These are phyloP conservation scores for Macrobrachium rosenbergii DNA, from an alignment of 1,140 invertebrate genomes.

Conservation along the genomic window DNA sequence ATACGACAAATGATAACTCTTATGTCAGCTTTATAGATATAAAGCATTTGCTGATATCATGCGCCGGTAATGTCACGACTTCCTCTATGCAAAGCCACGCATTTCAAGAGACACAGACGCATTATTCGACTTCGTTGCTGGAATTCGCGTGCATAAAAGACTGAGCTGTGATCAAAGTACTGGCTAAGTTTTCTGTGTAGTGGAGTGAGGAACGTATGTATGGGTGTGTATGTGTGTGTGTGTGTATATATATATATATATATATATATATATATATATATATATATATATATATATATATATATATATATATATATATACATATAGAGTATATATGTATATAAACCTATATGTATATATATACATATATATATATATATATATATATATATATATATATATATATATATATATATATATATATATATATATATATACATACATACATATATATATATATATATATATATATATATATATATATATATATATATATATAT, in stretches of 20 bases:
- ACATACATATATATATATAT: slow-evolving; percentile 9
- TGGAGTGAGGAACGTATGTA: background rate
- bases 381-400: slow-evolving; percentile 16
- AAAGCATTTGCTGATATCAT: too few relatives aligned
- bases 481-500: background rate
- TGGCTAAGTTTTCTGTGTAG: too few relatives aligned
- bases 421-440: background rate
- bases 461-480: slow-evolving; percentile 17
- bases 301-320: slow-evolving; percentile 3
- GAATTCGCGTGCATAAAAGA: too few relatives aligned
- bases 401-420: slow-evolving; percentile 8
- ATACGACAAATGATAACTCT: too few relatives aligned
- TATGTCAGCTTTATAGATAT: too few relatives aligned
- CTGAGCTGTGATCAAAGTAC: too few relatives aligned
- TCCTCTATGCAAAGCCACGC: too few relatives aligned
- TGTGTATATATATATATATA: slow-evolving; percentile 1
- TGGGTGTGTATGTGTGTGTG: background rate
- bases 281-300: slow-evolving; percentile 24
- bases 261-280: background rate
- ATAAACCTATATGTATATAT: background rate
- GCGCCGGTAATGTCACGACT: too few relatives aligned
- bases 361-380: slow-evolving; percentile 15
- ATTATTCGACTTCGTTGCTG: too few relatives aligned
- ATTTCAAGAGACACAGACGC: too few relatives aligned
- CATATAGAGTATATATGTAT: background rate